These are phyloP conservation scores for Callipepla californica DNA, from an alignment of 2,113 vertebrate genomes.

Conservation along the genomic window DNA sequence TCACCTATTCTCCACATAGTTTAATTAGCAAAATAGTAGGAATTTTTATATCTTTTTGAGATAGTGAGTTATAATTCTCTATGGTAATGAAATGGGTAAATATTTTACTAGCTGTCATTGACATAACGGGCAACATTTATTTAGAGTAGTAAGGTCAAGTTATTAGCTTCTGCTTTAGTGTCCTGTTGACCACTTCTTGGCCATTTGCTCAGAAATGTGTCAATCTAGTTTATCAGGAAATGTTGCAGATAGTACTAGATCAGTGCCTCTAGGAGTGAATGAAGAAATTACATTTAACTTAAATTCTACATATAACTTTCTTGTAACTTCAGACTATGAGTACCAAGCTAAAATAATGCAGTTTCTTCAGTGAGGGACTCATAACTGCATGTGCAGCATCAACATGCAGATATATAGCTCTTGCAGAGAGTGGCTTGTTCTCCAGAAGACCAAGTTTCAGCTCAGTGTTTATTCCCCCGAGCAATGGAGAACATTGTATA, in stretches of 20 bases:
- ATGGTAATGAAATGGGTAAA: not conserved
- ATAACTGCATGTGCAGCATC: not conserved
- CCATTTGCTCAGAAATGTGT: not conserved
- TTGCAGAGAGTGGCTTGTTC: not conserved
- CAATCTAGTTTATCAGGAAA: not conserved
- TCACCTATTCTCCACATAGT: not conserved
- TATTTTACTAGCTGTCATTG: not conserved
- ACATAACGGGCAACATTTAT: not conserved
- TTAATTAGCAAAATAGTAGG: not conserved
- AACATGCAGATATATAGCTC: not conserved
- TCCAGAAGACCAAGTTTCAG: not conserved
- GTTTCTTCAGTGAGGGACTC: not conserved
- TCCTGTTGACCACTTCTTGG: not conserved
- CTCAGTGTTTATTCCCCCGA: not conserved
- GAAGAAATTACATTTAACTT: not conserved
- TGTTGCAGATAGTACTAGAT: no score
- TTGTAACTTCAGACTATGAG: not conserved
- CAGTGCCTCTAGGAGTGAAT: not conserved
- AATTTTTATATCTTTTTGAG: not conserved
- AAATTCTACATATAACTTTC: not conserved
- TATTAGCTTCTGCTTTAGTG: not conserved
- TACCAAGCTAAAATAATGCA: not conserved
- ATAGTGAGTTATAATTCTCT: not conserved
- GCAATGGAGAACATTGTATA: accelerated
- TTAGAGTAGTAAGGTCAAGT: not conserved